Base-by-base conservation (phyloP, 2,113 vertebrate species). In the Blennius ocellaris region DNA sequence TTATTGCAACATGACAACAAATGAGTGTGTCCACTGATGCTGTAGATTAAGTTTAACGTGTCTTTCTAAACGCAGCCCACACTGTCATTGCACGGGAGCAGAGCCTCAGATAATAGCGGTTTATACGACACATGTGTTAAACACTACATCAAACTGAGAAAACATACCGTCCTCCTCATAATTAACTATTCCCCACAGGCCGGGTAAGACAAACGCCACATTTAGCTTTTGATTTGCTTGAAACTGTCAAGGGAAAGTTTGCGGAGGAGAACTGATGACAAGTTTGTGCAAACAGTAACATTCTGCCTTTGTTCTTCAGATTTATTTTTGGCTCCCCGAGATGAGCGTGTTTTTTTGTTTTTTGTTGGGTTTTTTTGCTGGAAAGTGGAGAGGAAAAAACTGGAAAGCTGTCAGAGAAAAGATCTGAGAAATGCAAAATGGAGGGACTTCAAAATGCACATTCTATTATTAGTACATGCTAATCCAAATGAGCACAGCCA, bases 391-490 rank as follows among this genome's bases (percentile, higher is more conserved):
- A 44, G 10, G 53, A 83, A 56, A 89, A 85, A 84, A 69, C 52
- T 83, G 76, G 81, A 91, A 86, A 66, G 65, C 80, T 90, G 89
- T 90, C 88, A 82, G 74, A 43, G 75, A 80, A 30, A 64, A 89
- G 85, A 93, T 93, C 83, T 84, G 70, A 91, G 83, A 81, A 69
- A 41, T 74, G 64, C 14, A 53, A 85, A 83, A 86, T 70, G 81
- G 78, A 86, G 53, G 66, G 71, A 85, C 85, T 86, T 92, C 73
- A 90, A 84, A 87, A 89, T 78, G 68, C 37, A 53, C 15, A 40
- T 70, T 85, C 83, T 92, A 90, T 90, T 87, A 81, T 87, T 92
- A 90, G 87, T 50, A 36, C 55, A 63, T 47, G 78, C 64, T 87
- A 84, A 87, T 89, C 81, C 82, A 81, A 86, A 88, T 76, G 72